Conservation (phyloP, 2,113 vertebrate genomes). For the Gavia stellata region DNA sequence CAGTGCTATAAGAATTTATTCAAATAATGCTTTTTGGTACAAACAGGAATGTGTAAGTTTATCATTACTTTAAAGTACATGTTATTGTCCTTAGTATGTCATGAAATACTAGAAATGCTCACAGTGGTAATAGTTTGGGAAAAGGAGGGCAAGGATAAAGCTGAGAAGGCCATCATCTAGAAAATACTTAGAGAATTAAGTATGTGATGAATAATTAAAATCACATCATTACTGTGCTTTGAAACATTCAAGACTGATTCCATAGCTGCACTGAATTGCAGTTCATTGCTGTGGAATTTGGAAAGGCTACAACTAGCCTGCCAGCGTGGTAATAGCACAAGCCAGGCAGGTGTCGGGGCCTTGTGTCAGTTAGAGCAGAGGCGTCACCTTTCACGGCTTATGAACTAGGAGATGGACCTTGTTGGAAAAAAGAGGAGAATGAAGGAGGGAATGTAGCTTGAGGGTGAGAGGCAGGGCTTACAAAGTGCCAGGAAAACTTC, state of each 20-base stretch:
- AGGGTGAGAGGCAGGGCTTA: background rate
- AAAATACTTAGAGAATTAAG: background rate
- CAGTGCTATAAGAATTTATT: background rate
- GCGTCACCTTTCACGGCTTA: too few relatives aligned
- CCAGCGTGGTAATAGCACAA: background rate
- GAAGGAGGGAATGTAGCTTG: background rate
- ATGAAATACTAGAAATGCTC: background rate
- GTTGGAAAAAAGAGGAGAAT: background rate
- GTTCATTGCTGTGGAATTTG: background rate
- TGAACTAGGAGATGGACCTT: background rate
- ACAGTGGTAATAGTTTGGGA: background rate
- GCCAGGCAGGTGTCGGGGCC: rapidly evolving
- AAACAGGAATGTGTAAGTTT: background rate
- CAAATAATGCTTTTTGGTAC: background rate
- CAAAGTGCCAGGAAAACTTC: rapidly evolving
- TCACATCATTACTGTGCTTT: background rate
- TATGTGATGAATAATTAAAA: background rate
- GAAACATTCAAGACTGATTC: background rate
- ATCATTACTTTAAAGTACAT: background rate
- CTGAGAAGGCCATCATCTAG: background rate
- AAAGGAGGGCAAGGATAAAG: background rate
- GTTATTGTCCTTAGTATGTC: rapidly evolving
- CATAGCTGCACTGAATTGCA: background rate
- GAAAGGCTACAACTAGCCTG: background rate
- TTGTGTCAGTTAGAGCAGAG: background rate